Percentiles rank a stretch among this genome's conserved stretches.
Evolutionary conservation across 92 coral and sea anemone genomes (phyloP).

Genomic region (Epizoanthus fatuus): DNA sequence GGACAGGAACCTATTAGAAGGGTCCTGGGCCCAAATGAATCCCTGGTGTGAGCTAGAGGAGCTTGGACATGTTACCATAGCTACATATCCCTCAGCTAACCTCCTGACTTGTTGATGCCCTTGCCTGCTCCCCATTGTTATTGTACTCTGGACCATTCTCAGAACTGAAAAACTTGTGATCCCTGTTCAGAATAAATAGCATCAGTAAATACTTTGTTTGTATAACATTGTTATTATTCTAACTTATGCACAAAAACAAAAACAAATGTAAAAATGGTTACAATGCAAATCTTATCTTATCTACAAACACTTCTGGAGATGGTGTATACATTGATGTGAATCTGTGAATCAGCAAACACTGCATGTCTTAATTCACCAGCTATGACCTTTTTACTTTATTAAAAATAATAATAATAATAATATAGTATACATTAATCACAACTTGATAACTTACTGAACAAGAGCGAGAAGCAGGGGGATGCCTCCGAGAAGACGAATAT

Average conservation of each 20-base stretch:
- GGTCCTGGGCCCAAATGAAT: too few relatives aligned
- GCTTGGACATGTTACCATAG: not conserved
- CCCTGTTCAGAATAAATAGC: constrained; percentile 24
- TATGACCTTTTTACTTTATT: not conserved
- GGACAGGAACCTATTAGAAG: too few relatives aligned
- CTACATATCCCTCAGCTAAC: constrained; percentile 7
- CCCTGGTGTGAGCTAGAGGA: too few relatives aligned
- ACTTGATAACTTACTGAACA: constrained; percentile 81
- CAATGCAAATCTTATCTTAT: too few relatives aligned
- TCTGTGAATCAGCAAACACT: too few relatives aligned
- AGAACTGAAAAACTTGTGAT: constrained; percentile 62
- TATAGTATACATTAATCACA: not conserved
- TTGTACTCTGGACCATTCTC: constrained; percentile 48
- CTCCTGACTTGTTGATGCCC: constrained; percentile 76
- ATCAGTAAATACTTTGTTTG: not conserved
- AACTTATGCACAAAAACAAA: too few relatives aligned
- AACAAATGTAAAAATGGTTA: too few relatives aligned
- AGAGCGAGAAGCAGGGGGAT: constrained; percentile 93
- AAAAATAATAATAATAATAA: not conserved
- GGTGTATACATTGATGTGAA: too few relatives aligned
- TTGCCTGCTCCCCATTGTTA: constrained; percentile 61
- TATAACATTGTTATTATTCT: not conserved
- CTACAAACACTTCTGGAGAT: too few relatives aligned
- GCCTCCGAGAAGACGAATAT: constrained; percentile 97
- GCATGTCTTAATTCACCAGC: too few relatives aligned